A percentile compares a stretch with the other conserved stretches of the same genome.
Evolutionary conservation across 1,140 invertebrate genomes (phyloP).

Genomic region (Antheraea pernyi): DNA sequence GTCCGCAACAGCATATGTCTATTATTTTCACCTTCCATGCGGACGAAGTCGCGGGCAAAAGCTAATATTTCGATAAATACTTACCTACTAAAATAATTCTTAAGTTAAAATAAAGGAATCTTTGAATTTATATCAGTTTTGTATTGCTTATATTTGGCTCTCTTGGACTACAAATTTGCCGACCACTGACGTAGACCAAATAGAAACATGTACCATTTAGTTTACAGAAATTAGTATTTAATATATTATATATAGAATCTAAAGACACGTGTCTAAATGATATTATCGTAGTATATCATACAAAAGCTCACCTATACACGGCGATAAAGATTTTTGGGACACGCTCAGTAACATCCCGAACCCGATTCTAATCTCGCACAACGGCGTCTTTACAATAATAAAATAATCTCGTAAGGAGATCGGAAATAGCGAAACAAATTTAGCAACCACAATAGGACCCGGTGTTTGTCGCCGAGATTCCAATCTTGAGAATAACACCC

Average conservation of each 20-base stretch:
- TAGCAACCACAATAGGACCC: conserved; percentile 64
- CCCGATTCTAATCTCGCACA: conserved; percentile 23
- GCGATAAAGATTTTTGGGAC: conserved; percentile 17
- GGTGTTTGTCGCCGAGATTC: conserved; percentile 67
- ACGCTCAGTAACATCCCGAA: conserved; percentile 19
- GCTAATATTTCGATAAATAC: too few relatives aligned
- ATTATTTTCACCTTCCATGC: too few relatives aligned
- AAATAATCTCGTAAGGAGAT: conserved; percentile 66
- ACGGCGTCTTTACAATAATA: conserved; percentile 54
- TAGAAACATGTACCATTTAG: too few relatives aligned
- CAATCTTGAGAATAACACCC: conserved; percentile 49
- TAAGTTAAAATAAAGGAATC: too few relatives aligned
- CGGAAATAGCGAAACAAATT: conserved; percentile 72
- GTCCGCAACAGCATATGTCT: too few relatives aligned
- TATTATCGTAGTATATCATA: conserved; percentile 15
- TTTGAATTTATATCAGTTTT: too few relatives aligned
- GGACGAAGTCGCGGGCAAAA: too few relatives aligned
- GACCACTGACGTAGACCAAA: too few relatives aligned
- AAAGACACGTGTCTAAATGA: background rate
- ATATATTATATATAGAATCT: background rate
- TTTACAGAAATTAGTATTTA: too few relatives aligned
- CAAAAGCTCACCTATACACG: conserved; percentile 5
- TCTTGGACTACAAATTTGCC: too few relatives aligned
- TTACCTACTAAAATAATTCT: too few relatives aligned
- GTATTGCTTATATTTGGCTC: too few relatives aligned